phyloP scores from a whole-genome alignment of 1,140 invertebrate genomes.

The Drosophila nebulosa region DNA sequence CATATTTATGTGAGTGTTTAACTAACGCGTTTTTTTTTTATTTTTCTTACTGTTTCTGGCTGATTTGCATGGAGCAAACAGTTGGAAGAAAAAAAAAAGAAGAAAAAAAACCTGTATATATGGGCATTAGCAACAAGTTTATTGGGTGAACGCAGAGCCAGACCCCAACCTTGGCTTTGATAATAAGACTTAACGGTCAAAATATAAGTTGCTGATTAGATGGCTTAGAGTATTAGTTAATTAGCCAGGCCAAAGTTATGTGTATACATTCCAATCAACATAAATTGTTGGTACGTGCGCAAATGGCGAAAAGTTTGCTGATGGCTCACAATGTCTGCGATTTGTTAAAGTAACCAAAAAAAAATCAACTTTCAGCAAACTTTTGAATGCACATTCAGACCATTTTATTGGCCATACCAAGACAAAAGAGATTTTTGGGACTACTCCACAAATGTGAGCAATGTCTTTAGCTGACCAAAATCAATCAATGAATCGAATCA shows the following conservation, averaged over 20 bases:
- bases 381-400: conserved; percentile 4
- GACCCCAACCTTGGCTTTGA: not conserved
- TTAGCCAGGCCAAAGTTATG: conserved; percentile 27
- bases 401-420: too few species aligned
- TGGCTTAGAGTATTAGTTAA: conserved; percentile 33
- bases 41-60: not conserved
- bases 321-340: not conserved
- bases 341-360: too few species aligned
- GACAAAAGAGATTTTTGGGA: too few species aligned
- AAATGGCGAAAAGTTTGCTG: conserved; percentile 8
- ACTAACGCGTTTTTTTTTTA: not conserved
- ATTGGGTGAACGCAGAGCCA: not conserved
- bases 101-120: not conserved
- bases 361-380: not conserved
- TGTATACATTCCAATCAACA: conserved; percentile 34
- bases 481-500: too few species aligned
- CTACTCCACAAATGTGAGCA: too few species aligned
- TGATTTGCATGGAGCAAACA: not conserved
- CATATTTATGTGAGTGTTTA: not conserved
- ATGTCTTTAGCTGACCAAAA: too few species aligned
- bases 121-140: not conserved
- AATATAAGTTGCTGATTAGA: conserved; percentile 41
- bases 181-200: conserved; percentile 1
- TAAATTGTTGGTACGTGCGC: conserved; percentile 45
- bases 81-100: not conserved